phyloP scores from a whole-genome alignment of 2,113 vertebrate genomes.

The Eurystomus gularis region DNA sequence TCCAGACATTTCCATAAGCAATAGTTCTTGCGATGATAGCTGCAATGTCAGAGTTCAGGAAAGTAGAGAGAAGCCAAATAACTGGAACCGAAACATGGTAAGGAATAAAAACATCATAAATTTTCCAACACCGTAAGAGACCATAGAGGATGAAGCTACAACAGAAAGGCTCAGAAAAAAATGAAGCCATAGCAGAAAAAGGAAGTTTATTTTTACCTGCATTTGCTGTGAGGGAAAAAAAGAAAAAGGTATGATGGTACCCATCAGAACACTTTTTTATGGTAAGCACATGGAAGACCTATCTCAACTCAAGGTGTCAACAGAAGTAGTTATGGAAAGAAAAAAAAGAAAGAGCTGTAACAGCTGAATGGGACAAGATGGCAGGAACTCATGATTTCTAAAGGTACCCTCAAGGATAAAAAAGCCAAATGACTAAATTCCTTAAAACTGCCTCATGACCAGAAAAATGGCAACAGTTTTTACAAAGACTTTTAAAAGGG shows the following conservation, averaged over 20 bases:
- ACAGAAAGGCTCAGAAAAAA: neutral
- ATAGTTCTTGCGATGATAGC: neutral
- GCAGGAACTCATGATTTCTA: neutral
- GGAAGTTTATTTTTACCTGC: neutral
- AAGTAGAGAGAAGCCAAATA: neutral
- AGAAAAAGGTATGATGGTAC: neutral
- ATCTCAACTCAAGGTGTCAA: neutral
- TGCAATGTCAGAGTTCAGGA: neutral
- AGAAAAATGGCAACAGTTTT: neutral
- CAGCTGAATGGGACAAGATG: neutral
- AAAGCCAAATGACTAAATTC: neutral
- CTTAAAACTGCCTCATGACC: neutral
- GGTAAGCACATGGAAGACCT: neutral
- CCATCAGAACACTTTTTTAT: neutral
- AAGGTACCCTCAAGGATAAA: neutral
- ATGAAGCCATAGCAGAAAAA: neutral
- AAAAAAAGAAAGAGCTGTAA: neutral
- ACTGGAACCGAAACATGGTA: neutral
- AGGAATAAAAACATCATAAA: neutral
- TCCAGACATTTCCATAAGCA: neutral
- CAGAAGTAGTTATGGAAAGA: rapidly evolving
- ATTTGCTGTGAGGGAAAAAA: neutral
- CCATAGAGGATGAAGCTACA: neutral
- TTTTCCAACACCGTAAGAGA: neutral
- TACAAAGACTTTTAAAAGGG: neutral